A percentile compares a stretch with the other conserved stretches of the same genome.
Evolutionary conservation across 2,888 invertebrate genomes (phyloP).

Genomic region (Phorcus lineatus): DNA sequence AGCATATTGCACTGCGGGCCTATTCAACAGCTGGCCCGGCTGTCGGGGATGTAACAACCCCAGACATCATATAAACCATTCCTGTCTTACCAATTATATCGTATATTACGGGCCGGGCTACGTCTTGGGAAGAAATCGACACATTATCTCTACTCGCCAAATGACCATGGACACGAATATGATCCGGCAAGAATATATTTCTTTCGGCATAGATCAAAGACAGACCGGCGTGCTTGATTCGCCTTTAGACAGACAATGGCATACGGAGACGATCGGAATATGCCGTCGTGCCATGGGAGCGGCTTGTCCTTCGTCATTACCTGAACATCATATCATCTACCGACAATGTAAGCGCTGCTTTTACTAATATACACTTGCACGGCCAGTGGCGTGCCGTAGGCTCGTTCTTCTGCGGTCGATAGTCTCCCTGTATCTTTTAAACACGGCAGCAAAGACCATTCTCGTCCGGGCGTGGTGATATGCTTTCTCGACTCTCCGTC

Average conservation of each 20-base stretch:
- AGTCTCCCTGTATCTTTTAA: slow-evolving; percentile 1
- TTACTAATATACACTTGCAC: slow-evolving; percentile 8
- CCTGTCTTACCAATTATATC: no score
- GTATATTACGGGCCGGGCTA: no score
- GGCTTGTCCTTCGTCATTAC: not conserved
- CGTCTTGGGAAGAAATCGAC: no score
- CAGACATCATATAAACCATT: no score
- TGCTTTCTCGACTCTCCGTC: not conserved
- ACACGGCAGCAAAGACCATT: not conserved
- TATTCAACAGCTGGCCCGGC: no score
- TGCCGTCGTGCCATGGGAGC: not conserved
- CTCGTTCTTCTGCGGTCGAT: not conserved
- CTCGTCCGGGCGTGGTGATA: not conserved
- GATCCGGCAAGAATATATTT: not conserved
- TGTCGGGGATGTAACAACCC: no score
- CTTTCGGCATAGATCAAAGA: not conserved
- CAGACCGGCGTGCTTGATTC: no score
- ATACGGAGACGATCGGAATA: not conserved
- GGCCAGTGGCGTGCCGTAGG: not conserved
- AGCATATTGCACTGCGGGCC: no score
- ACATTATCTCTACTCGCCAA: no score
- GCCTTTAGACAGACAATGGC: not conserved
- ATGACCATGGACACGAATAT: not conserved
- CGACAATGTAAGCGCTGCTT: not conserved
- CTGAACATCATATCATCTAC: not conserved